Base-by-base conservation (phyloP, 1,140 invertebrate species). In the Saxidomus purpurata region DNA sequence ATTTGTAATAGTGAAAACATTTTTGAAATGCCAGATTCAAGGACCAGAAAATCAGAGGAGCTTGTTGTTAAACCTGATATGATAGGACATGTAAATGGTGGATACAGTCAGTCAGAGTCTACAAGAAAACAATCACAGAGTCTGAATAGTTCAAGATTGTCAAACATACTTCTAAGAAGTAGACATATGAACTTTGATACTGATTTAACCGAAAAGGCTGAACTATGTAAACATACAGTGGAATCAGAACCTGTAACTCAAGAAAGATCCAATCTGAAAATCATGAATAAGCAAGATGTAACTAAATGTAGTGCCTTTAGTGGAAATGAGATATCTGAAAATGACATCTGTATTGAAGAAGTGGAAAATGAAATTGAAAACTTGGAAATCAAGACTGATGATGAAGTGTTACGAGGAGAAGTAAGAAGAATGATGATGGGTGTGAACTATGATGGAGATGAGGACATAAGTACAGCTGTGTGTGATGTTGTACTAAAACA, bases 401-500 rank as follows among this genome's bases (percentile, higher is more conserved):
- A 59, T 19, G 22, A 59, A 59, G 15, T 43, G 43, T 59, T 71
- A 34, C 11, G 38, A 40, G 67, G 17, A 38, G 34, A 59, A 40
- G 28, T 79, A 11, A 55, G 28, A 38, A 3, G 36, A 19, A 34
- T 79, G 25, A 49, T 79, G 1, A 52, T 9, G 2, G 47, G 76
- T 79, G 28, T 79, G 22, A 79, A 79, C 31, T 36, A 52, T 36
- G 31, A 79, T 55, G 47, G 47, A 34, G 76, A 79, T 38, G 76
- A 79, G 0, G 11, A 34, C 49, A 49, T 79, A 0, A 79, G 28
- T 28, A 55, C 19, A 17, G 47, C 47, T 59, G 76, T 79, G 15
- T 79, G 76, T 55, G 47, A 79, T 79, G n/a, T 79, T 17, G 22
- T 79, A 55, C 15, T 52, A 17, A 79, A 55, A 55, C 76, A 79